Evolutionary conservation across 2,797 vertebrate genomes (phyloP).

Genomic region (Pangasius larnaudii): DNA sequence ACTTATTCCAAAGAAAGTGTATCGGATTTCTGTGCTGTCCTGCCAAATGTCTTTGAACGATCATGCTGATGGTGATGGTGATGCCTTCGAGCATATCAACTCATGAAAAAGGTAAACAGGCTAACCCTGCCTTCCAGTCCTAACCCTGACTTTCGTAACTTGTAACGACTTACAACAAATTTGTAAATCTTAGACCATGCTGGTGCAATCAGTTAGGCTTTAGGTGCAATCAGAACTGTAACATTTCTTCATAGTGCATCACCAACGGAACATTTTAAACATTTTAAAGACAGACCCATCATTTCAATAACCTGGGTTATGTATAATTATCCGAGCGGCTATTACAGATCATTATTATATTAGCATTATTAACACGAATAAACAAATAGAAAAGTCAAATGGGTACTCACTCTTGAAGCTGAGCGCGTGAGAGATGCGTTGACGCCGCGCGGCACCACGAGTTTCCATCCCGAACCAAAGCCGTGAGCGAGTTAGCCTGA

Average conservation of each 20-base stretch:
- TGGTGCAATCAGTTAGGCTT: neutral
- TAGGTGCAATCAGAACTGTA: neutral
- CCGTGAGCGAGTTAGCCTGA: constrained; percentile 84
- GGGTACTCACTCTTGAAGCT: constrained; percentile 76
- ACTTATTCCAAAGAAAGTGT: neutral
- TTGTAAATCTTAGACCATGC: neutral
- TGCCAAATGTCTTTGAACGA: neutral
- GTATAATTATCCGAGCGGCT: too few species aligned
- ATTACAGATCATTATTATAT: neutral
- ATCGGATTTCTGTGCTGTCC: constrained; percentile 1
- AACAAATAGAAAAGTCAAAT: constrained; percentile 10
- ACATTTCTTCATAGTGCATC: neutral
- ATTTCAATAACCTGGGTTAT: neutral
- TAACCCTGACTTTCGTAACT: neutral
- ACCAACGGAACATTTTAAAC: neutral
- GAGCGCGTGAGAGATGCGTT: constrained; percentile 58
- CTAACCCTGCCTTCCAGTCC: neutral
- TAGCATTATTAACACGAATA: neutral
- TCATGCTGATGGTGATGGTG: neutral
- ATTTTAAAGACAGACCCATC: neutral
- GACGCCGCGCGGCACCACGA: constrained; percentile 60
- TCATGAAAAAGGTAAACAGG: neutral
- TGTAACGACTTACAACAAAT: neutral
- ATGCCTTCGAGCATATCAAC: neutral
- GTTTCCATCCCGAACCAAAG: constrained; percentile 80